Conservation (phyloP, 2,113 vertebrate genomes). For the Nannobrachium achirus region DNA sequence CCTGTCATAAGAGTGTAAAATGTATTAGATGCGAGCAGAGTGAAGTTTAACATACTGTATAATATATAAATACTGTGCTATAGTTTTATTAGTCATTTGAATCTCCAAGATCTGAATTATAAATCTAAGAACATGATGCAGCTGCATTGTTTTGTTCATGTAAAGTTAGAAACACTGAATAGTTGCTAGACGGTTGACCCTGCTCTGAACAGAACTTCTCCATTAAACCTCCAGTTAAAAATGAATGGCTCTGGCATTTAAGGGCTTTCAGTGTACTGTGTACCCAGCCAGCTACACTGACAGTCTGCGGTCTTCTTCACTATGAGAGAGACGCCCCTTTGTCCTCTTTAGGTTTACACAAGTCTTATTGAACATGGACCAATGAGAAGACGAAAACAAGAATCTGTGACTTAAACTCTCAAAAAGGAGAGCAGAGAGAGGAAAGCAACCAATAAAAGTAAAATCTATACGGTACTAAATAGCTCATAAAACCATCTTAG, state of each 20-base stretch:
- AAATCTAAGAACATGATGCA: neutral
- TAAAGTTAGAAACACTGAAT: constrained; percentile 16
- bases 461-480: no score
- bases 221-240: constrained; percentile 64
- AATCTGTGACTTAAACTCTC: neutral
- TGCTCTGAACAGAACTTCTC: constrained; percentile 46
- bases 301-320: constrained; percentile 23
- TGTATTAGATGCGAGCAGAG: neutral
- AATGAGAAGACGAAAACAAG: neutral
- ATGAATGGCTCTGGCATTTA: constrained; percentile 52
- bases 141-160: neutral
- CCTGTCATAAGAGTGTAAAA: neutral
- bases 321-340: neutral
- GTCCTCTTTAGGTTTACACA: constrained; percentile 42
- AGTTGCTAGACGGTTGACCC: neutral
- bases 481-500: no score
- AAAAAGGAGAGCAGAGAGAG: neutral
- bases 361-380: constrained; percentile 27
- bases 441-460: neutral
- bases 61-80: no score
- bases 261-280: constrained; percentile 15
- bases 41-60: no score
- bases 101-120: constrained; percentile 20
- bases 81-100: neutral
- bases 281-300: constrained; percentile 13